Conservation (phyloP, 1,140 invertebrate species). For the Solenopsis fugax region DNA sequence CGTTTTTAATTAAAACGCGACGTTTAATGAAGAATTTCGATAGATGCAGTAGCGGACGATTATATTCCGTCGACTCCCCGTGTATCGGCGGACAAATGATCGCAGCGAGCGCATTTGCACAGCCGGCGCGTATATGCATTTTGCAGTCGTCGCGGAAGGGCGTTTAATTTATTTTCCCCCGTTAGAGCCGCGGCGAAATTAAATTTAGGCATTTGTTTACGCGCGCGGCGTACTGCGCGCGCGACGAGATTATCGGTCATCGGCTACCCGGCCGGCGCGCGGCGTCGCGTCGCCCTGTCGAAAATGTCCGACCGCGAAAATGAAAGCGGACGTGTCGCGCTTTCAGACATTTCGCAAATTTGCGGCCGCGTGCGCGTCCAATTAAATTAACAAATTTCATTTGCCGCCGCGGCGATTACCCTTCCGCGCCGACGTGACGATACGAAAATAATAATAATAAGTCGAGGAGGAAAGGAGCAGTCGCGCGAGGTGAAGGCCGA, state of each 20-base stretch:
- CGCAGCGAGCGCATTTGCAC: conserved; percentile 59
- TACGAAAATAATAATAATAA: conserved; percentile 41
- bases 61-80: conserved; percentile 64
- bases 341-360: conserved; percentile 57
- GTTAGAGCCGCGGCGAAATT: conserved; percentile 63
- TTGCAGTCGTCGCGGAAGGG: conserved; percentile 59
- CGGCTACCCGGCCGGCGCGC: not conserved
- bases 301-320: conserved; percentile 52
- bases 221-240: conserved; percentile 37
- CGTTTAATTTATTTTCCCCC: conserved; percentile 72
- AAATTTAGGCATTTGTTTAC: conserved; percentile 77
- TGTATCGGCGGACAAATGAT: conserved; percentile 64
- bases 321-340: conserved; percentile 53
- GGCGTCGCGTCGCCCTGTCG: not conserved
- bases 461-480: not conserved
- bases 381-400: conserved; percentile 54
- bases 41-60: conserved; percentile 42
- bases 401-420: not conserved
- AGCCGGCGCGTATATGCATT: conserved; percentile 54
- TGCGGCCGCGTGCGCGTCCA: conserved; percentile 33
- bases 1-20: conserved; percentile 62
- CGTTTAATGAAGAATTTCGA: conserved; percentile 62
- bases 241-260: conserved; percentile 69
- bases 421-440: not conserved
- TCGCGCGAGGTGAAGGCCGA: no score